phyloP scores from a whole-genome alignment of 1,140 invertebrate species.

The Chrysopa pallens region DNA sequence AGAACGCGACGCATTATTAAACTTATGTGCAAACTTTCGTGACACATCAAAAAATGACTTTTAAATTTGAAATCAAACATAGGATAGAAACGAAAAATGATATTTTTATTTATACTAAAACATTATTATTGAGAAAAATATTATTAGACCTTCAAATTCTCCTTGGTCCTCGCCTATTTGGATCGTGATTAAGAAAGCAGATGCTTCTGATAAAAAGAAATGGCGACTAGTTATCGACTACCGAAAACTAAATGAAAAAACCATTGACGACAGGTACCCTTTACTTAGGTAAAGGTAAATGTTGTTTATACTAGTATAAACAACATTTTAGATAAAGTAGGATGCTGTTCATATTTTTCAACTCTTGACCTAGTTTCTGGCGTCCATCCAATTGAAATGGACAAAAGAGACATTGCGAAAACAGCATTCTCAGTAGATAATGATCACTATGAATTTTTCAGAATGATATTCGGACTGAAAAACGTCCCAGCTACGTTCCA shows the following conservation, averaged over 20 bases:
- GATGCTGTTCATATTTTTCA: conserved; percentile 17
- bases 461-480: conserved; percentile 11
- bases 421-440: conserved; percentile 6
- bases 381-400: conserved; percentile 15
- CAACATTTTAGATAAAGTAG: conserved; percentile 17
- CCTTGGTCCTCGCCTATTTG: conserved; percentile 12
- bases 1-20: background rate
- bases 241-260: conserved; percentile 21
- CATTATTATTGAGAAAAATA: conserved; percentile 12
- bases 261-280: conserved; percentile 25
- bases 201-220: conserved; percentile 13
- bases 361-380: conserved; percentile 23
- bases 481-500: conserved; percentile 21
- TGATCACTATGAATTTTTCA: conserved; percentile 6
- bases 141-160: conserved; percentile 6
- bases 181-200: conserved; percentile 14
- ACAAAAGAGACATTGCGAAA: conserved; percentile 13
- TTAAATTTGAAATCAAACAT: conserved; percentile 13
- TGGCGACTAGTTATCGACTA: conserved; percentile 21
- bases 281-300: no score
- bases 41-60: background rate
- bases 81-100: conserved; percentile 10
- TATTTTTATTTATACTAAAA: conserved; percentile 10
- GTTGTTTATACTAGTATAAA: conserved; percentile 25
- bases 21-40: background rate